Conservation (phyloP, 2,888 invertebrate species). For the Apotomis betuletana region DNA sequence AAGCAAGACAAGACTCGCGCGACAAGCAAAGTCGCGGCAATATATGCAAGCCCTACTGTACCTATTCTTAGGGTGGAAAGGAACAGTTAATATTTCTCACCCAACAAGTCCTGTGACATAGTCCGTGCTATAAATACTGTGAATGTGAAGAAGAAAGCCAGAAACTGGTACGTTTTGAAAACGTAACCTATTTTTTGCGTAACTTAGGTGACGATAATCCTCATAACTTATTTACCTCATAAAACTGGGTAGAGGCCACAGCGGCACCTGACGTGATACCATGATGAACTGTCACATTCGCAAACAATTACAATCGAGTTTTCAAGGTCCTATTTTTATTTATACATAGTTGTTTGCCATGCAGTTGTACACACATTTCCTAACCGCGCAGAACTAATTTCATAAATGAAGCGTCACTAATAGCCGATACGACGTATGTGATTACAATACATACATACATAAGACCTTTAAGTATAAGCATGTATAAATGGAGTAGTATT, state of each 20-base stretch:
- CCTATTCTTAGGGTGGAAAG: too few relatives aligned
- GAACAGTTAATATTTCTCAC: too few relatives aligned
- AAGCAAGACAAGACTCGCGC: too few relatives aligned
- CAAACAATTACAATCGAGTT: background rate
- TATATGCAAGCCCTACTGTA: too few relatives aligned
- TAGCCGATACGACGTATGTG: background rate
- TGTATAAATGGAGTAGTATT: slow-evolving; percentile 21
- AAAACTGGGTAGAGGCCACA: background rate
- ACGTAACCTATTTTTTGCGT: too few relatives aligned
- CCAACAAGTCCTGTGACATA: too few relatives aligned
- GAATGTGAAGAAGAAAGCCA: too few relatives aligned
- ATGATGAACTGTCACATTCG: background rate
- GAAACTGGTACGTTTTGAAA: too few relatives aligned
- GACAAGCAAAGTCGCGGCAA: too few relatives aligned
- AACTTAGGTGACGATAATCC: too few relatives aligned
- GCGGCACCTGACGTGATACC: background rate
- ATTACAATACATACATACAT: background rate
- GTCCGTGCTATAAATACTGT: too few relatives aligned
- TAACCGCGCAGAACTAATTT: slow-evolving; percentile 24
- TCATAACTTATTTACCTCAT: too few relatives aligned
- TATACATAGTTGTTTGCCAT: background rate
- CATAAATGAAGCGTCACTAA: background rate
- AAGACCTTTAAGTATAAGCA: background rate
- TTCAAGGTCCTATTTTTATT: background rate
- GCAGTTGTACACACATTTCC: slow-evolving; percentile 12